Percentiles rank a stretch among this genome's conserved stretches.
Conservation (phyloP, 2,888 invertebrate genomes). For the Drosophila fungiperda region DNA sequence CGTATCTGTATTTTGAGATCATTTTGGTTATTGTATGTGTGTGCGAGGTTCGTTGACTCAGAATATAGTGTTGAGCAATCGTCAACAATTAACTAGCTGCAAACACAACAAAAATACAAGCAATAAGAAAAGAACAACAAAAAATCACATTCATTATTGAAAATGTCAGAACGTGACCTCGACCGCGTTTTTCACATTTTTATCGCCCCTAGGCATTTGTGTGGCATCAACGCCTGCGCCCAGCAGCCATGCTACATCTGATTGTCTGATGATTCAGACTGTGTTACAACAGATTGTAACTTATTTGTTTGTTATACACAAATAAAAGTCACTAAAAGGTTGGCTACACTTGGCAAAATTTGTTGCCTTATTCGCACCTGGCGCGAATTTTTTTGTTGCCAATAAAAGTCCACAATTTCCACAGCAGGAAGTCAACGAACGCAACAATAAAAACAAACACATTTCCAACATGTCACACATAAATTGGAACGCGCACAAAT, state of each 20-base stretch:
- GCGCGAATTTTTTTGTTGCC: slow-evolving; percentile 19
- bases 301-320: neutral
- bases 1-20: slow-evolving; percentile 45
- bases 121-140: slow-evolving; percentile 7
- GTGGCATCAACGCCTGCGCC: slow-evolving; percentile 22
- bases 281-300: neutral
- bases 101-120: neutral
- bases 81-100: slow-evolving; percentile 52
- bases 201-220: slow-evolving; percentile 44
- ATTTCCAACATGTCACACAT: slow-evolving; percentile 69
- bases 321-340: neutral
- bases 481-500: slow-evolving; percentile 66
- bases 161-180: slow-evolving; percentile 80
- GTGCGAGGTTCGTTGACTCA: slow-evolving; percentile 73
- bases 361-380: neutral
- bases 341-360: slow-evolving; percentile 1
- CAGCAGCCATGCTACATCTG: neutral
- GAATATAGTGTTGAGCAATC: slow-evolving; percentile 64
- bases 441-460: slow-evolving; percentile 31
- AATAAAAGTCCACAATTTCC: slow-evolving; percentile 17
- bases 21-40: slow-evolving; percentile 15
- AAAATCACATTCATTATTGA: slow-evolving; percentile 50
- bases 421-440: slow-evolving; percentile 56
- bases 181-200: slow-evolving; percentile 74
- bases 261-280: slow-evolving; percentile 14